Evolutionary conservation across 2,113 vertebrate species (phyloP).

Genomic region (Microcebus tavaratra): DNA sequence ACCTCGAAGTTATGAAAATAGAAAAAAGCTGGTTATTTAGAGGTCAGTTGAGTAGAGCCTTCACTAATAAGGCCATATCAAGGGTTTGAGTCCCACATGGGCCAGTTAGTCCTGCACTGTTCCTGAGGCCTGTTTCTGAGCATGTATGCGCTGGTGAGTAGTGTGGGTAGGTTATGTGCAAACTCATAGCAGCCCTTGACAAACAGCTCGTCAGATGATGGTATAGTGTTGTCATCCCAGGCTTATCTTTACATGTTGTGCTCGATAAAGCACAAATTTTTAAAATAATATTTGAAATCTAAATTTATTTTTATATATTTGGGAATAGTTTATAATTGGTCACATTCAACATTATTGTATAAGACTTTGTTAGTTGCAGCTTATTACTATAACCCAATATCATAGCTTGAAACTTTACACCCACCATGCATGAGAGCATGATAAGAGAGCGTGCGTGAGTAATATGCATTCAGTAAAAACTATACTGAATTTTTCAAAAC

Average conservation of each 20-base stretch:
- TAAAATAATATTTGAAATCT: background rate
- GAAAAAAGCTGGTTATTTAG: background rate
- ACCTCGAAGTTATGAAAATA: background rate
- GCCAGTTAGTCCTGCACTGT: background rate
- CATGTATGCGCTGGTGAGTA: background rate
- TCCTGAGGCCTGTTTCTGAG: background rate
- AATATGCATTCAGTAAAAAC: background rate
- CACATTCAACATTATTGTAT: background rate
- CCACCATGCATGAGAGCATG: background rate
- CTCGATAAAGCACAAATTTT: background rate
- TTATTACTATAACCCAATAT: background rate
- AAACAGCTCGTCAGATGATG: background rate
- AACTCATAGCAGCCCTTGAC: background rate
- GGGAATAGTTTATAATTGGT: conserved; percentile 12
- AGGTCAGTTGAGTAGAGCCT: background rate
- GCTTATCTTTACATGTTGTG: background rate
- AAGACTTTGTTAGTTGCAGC: background rate
- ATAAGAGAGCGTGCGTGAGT: background rate
- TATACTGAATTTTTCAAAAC: background rate
- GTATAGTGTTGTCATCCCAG: no score
- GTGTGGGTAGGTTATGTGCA: background rate
- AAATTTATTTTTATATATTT: background rate
- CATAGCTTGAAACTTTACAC: background rate
- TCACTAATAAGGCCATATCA: background rate
- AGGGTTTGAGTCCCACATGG: background rate